Conservation (phyloP, 2,113 vertebrate species). For the Coryphaenoides rupestris region DNA sequence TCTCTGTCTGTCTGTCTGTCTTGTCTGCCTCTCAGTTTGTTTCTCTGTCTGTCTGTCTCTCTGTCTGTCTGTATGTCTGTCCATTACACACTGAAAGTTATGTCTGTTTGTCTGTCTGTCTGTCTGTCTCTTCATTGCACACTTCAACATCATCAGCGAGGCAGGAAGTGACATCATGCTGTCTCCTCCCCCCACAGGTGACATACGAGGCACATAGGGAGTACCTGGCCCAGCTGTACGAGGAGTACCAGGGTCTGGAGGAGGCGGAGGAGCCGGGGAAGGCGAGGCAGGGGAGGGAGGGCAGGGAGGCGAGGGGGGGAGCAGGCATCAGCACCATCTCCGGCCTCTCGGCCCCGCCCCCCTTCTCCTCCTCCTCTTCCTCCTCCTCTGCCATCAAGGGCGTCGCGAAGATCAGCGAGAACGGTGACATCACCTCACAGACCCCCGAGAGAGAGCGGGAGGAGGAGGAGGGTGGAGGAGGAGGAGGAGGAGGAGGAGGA, state of each 20-base stretch:
- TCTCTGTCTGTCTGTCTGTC: not conserved
- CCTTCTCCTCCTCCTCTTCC: constrained; percentile 95
- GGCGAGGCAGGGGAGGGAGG: constrained; percentile 94
- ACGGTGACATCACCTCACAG: constrained; percentile 84
- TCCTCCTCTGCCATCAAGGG: constrained; percentile 82
- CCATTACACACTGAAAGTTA: too few species aligned
- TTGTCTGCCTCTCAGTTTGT: not conserved
- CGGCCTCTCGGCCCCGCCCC: constrained; percentile 85
- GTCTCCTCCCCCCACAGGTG: constrained; percentile 71
- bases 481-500: constrained; percentile 64
- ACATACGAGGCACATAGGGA: constrained; percentile 98
- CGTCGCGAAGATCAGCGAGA: constrained; percentile 77
- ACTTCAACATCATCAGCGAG: not conserved
- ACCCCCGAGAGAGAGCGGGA: constrained; percentile 93
- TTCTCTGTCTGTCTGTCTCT: too few species aligned
- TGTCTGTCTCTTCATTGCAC: too few species aligned
- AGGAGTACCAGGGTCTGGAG: constrained; percentile 96
- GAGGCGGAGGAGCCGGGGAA: constrained; percentile 98
- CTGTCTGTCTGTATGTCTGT: too few species aligned
- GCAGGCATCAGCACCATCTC: constrained; percentile 93
- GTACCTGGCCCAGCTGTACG: constrained; percentile 97
- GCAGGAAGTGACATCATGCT: not conserved
- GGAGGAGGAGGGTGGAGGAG: constrained; percentile 80
- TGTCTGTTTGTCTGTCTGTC: not conserved
- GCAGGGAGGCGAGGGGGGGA: constrained; percentile 92